Percentiles rank a stretch among this genome's conserved stretches.
Evolutionary conservation across 2,797 vertebrate species (phyloP).

Genomic region (Sphenodon punctatus): DNA sequence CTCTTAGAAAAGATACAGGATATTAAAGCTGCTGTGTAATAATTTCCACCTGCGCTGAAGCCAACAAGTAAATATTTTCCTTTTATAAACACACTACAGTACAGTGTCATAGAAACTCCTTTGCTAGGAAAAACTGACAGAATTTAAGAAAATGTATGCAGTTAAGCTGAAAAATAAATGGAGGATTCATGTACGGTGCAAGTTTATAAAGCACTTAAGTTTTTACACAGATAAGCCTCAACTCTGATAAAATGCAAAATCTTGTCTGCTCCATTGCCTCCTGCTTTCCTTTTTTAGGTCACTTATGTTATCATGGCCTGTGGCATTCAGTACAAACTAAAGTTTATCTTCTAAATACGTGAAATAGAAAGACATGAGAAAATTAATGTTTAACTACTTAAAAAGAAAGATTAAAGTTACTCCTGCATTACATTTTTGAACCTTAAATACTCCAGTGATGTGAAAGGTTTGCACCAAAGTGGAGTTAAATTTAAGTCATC

Average conservation of each 20-base stretch:
- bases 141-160: not conserved
- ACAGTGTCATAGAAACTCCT: not conserved
- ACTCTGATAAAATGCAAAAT: not conserved
- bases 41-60: not conserved
- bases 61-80: not conserved
- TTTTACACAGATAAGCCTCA: not conserved
- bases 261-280: not conserved
- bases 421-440: not conserved
- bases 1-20: no score
- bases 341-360: not conserved
- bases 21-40: not conserved
- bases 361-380: not conserved
- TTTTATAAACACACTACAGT: not conserved
- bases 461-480: not conserved
- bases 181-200: not conserved
- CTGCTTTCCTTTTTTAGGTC: not conserved
- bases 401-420: not conserved
- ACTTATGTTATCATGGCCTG: accelerated
- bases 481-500: not conserved
- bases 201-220: not conserved
- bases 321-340: not conserved
- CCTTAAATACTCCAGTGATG: not conserved
- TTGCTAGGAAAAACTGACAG: not conserved
- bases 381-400: not conserved
- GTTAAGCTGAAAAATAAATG: not conserved